Percentiles rank a stretch among this genome's conserved stretches.
phyloP scores from a whole-genome alignment of 2,797 vertebrate species.

The Gobio occitaniae region DNA sequence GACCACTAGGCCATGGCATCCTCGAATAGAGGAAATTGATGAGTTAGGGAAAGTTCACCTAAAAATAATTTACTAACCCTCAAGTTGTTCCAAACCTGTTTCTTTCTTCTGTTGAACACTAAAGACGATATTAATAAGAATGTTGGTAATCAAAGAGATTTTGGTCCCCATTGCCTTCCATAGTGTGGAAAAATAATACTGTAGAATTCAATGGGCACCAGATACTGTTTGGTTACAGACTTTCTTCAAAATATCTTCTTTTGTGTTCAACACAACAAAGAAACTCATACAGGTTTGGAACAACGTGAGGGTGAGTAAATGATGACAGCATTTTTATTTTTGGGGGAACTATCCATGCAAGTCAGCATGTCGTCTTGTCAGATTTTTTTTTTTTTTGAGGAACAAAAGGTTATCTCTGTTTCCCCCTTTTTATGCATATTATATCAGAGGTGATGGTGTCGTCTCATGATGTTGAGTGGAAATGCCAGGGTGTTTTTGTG shows the following conservation, averaged over 20 bases:
- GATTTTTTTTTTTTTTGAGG: background rate
- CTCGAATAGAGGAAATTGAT: background rate
- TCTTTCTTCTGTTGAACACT: background rate
- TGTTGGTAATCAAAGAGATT: background rate
- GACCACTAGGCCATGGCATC: background rate
- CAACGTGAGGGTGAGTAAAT: background rate
- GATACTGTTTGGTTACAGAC: background rate
- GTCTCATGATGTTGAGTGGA: slow-evolving; percentile 31
- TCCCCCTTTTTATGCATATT: background rate
- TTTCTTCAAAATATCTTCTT: background rate
- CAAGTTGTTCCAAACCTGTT: background rate
- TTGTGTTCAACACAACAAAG: background rate
- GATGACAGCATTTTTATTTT: background rate
- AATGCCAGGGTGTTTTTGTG: slow-evolving; percentile 30
- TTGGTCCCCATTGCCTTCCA: too few relatives aligned
- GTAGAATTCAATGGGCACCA: background rate
- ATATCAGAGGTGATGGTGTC: background rate
- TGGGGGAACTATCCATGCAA: background rate
- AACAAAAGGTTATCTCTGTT: slow-evolving; percentile 14
- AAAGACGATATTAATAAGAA: background rate
- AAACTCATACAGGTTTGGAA: background rate
- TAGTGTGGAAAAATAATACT: background rate
- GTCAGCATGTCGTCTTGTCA: background rate
- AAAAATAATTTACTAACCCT: background rate
- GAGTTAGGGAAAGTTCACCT: background rate